These are phyloP conservation scores for Motacilla tschutschensis DNA, from an alignment of 2,113 vertebrate genomes.

Conservation along the genomic window DNA sequence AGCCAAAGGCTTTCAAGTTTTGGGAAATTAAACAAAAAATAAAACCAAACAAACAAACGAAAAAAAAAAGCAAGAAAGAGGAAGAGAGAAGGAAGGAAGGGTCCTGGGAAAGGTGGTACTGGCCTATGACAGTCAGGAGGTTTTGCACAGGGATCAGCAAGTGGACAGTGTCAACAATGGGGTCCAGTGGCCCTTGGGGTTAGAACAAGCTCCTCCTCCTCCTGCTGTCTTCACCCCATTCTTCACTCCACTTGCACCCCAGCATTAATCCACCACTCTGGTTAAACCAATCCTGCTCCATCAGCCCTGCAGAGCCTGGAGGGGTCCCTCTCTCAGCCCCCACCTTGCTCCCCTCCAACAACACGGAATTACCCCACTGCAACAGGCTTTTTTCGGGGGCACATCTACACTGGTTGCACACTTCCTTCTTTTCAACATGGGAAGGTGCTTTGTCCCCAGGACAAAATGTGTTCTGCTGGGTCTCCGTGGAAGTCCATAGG, in stretches of 20 bases:
- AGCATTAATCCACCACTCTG: neutral
- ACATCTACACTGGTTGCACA: neutral
- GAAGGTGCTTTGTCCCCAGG: neutral
- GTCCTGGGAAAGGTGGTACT: conserved; percentile 54
- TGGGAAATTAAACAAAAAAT: conserved; percentile 36
- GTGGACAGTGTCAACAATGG: neutral
- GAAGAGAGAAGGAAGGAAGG: neutral
- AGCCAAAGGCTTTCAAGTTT: conserved; percentile 65
- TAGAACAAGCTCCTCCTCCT: neutral
- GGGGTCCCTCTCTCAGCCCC: neutral
- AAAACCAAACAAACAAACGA: neutral
- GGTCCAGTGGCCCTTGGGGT: neutral
- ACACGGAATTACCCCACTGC: rapidly evolving
- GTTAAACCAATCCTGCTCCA: neutral
- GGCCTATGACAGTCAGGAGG: conserved; percentile 43
- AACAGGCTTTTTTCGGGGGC: neutral
- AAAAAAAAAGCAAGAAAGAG: neutral
- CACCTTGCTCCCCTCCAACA: neutral
- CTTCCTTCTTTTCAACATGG: neutral
- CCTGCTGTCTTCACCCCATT: neutral
- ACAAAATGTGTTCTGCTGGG: neutral
- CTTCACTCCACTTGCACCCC: neutral
- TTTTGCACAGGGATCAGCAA: neutral
- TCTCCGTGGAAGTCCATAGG: neutral
- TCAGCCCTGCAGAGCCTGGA: neutral